phyloP scores from a whole-genome alignment of 2,888 invertebrate genomes.

The Aquatica leii region DNA sequence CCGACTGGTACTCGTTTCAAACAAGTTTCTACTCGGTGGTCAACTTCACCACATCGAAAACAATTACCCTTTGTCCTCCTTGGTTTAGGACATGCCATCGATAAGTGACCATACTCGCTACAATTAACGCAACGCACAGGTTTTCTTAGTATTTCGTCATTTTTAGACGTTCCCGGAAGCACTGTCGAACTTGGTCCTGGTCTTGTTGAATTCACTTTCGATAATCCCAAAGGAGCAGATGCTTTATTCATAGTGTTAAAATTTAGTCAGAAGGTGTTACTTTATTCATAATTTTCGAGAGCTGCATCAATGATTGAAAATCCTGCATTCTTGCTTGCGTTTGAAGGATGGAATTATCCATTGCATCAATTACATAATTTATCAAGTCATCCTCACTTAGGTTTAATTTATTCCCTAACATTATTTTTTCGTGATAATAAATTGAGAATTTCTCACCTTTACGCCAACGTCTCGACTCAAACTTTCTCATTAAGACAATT shows the following conservation, averaged over 20 bases:
- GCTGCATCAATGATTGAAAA: background rate
- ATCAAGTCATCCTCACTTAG: background rate
- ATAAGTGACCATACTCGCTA: background rate
- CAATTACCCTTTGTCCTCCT: background rate
- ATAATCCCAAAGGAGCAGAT: no score
- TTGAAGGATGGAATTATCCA: background rate
- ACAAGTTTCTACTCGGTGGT: no score
- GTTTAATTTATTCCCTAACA: background rate
- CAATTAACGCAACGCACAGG: background rate
- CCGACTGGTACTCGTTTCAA: no score
- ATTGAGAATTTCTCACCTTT: background rate
- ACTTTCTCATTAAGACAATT: background rate
- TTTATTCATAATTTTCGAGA: background rate
- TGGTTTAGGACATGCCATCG: background rate
- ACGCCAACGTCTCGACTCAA: no score
- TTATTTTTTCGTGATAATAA: background rate
- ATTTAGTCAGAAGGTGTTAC: background rate
- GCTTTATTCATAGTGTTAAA: no score
- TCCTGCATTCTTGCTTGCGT: background rate
- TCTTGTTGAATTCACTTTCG: background rate
- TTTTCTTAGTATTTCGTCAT: background rate
- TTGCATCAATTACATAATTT: background rate
- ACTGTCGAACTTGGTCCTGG: background rate
- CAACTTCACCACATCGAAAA: no score
- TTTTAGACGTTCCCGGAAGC: background rate